Percentiles rank a stretch among this genome's conserved stretches.
Conservation (phyloP, 2,797 vertebrate genomes). For the Echeneis naucrates region DNA sequence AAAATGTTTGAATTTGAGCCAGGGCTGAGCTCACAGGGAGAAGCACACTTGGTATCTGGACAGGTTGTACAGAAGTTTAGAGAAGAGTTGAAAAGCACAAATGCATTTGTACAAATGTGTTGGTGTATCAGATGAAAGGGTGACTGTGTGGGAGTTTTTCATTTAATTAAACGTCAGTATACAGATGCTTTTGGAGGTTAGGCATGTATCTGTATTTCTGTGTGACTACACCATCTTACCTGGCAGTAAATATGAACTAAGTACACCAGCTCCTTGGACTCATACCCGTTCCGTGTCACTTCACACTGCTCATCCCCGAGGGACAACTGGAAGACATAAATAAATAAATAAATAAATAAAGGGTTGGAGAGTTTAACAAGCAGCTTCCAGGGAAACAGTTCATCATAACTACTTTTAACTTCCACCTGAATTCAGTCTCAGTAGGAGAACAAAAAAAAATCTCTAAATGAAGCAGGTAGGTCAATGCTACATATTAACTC, state of each 20-base stretch:
- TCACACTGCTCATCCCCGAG: constrained; percentile 97
- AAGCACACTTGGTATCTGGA: constrained; percentile 1
- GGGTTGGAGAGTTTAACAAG: constrained; percentile 4
- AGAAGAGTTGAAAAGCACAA: constrained; percentile 5
- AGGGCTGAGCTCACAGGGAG: not conserved
- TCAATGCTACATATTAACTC: not conserved
- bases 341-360: too few relatives aligned
- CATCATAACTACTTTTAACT: not conserved
- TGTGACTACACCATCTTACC: constrained; percentile 81
- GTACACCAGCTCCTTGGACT: constrained; percentile 97
- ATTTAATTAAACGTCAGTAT: constrained; percentile 7
- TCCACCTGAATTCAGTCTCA: not conserved
- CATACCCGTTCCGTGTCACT: constrained; percentile 92
- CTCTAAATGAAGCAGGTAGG: not conserved
- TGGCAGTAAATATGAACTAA: constrained; percentile 97
- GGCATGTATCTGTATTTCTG: not conserved
- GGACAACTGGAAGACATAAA: constrained; percentile 80
- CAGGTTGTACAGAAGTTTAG: constrained; percentile 12
- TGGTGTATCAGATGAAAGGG: constrained; percentile 1
- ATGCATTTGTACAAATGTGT: not conserved
- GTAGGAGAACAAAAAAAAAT: not conserved
- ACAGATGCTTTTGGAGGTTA: constrained; percentile 4
- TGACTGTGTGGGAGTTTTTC: constrained; percentile 1
- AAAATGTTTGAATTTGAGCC: constrained; percentile 30
- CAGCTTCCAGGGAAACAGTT: not conserved